These are phyloP conservation scores for Caiman crocodilus DNA, from an alignment of 2,797 vertebrate species.

Conservation along the genomic window DNA sequence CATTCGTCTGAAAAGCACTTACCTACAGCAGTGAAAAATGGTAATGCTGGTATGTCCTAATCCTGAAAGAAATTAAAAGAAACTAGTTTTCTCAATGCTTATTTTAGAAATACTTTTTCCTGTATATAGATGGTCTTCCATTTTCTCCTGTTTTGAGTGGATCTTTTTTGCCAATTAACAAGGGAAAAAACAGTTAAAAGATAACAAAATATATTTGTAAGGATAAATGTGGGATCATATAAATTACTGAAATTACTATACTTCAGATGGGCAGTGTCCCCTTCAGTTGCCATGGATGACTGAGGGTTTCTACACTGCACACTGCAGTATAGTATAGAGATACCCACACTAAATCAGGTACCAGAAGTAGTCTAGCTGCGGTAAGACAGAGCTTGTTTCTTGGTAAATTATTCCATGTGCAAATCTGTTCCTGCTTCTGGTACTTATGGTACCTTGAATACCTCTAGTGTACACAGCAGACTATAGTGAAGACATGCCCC, in stretches of 20 bases:
- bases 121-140: not conserved
- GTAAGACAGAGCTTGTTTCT: too few species aligned
- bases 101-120: not conserved
- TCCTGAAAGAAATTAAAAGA: not conserved
- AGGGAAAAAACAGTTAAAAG: not conserved
- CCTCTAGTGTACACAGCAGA: too few species aligned
- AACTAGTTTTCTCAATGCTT: not conserved
- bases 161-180: not conserved
- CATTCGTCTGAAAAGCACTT: not conserved
- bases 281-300: not conserved
- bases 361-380: too few species aligned
- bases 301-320: too few species aligned
- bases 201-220: not conserved
- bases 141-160: not conserved
- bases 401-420: too few species aligned
- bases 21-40: not conserved
- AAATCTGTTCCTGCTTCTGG: too few species aligned
- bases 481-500: rapidly evolving
- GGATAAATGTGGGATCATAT: too few species aligned
- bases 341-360: too few species aligned
- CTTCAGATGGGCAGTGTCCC: not conserved
- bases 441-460: too few species aligned
- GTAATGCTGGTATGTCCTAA: not conserved
- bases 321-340: too few species aligned
- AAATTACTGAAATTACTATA: not conserved